Evolutionary conservation across 2,797 vertebrate species (phyloP).

Genomic region (Petrocephalus sullivani): DNA sequence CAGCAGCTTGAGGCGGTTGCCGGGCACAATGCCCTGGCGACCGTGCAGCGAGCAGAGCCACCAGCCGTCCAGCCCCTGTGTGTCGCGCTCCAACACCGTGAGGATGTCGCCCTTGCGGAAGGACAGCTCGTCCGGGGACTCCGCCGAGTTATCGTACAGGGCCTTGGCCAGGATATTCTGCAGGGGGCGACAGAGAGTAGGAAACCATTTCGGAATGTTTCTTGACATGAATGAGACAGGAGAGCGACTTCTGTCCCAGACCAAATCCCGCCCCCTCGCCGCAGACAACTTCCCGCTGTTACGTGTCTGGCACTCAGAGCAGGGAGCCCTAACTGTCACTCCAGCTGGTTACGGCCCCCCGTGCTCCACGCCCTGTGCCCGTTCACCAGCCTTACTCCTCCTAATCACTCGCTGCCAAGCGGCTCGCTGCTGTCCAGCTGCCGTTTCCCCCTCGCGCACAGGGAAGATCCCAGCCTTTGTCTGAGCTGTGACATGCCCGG

Average conservation of each 20-base stretch:
- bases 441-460: background rate
- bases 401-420: background rate
- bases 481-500: background rate
- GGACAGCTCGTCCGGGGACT: slow-evolving; percentile 92
- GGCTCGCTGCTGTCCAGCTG: background rate
- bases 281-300: background rate
- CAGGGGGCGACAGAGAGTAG: slow-evolving; percentile 24
- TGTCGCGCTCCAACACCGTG: slow-evolving; percentile 94
- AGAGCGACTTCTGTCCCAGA: background rate
- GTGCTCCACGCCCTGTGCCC: background rate
- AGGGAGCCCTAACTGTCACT: background rate
- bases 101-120: slow-evolving; percentile 98
- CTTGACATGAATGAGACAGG: background rate
- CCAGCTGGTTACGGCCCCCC: background rate
- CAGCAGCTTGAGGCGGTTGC: slow-evolving; percentile 92
- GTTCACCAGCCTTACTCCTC: background rate
- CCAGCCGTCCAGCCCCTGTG: slow-evolving; percentile 91
- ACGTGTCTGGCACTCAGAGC: background rate
- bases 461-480: background rate
- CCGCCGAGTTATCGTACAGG: slow-evolving; percentile 94
- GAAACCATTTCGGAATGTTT: background rate
- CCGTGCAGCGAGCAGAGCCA: slow-evolving; percentile 96
- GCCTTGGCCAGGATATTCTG: slow-evolving; percentile 97
- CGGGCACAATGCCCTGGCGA: slow-evolving; percentile 92
- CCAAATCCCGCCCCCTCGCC: background rate